phyloP scores from a whole-genome alignment of 1,140 invertebrate species.

The Luehdorfia chinensis region DNA sequence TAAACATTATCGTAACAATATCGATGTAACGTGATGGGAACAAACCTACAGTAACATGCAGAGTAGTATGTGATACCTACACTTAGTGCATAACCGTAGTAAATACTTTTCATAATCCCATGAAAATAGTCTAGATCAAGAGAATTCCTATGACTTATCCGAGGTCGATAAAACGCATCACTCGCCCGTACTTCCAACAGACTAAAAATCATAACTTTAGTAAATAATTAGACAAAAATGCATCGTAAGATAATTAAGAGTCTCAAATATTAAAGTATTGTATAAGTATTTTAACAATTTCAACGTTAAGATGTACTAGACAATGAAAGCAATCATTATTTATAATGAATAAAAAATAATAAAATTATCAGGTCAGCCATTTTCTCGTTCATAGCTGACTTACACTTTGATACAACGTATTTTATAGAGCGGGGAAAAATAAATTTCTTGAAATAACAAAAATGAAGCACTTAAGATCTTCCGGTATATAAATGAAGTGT shows the following conservation, averaged over 20 bases:
- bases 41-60: constrained; percentile 43
- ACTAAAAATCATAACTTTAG: constrained; percentile 55
- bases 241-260: constrained; percentile 71
- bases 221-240: constrained; percentile 46
- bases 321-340: constrained; percentile 72
- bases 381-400: constrained; percentile 66
- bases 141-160: constrained; percentile 21
- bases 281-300: constrained; percentile 73
- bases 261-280: constrained; percentile 66
- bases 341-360: constrained; percentile 57
- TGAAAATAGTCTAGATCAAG: constrained; percentile 34
- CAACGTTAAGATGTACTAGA: constrained; percentile 60
- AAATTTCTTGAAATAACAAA: constrained; percentile 39
- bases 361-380: constrained; percentile 51
- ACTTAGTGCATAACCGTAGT: constrained; percentile 59
- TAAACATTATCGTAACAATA: too few species aligned
- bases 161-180: constrained; percentile 36
- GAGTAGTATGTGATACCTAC: constrained; percentile 73
- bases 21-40: constrained; percentile 34
- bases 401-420: constrained; percentile 74
- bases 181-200: constrained; percentile 56
- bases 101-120: constrained; percentile 49
- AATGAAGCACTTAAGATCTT: constrained; percentile 67
- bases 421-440: constrained; percentile 63
- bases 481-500: constrained; percentile 55